These are phyloP conservation scores for Calliopum simillimum DNA, from an alignment of 2,888 invertebrate species.

Conservation along the genomic window DNA sequence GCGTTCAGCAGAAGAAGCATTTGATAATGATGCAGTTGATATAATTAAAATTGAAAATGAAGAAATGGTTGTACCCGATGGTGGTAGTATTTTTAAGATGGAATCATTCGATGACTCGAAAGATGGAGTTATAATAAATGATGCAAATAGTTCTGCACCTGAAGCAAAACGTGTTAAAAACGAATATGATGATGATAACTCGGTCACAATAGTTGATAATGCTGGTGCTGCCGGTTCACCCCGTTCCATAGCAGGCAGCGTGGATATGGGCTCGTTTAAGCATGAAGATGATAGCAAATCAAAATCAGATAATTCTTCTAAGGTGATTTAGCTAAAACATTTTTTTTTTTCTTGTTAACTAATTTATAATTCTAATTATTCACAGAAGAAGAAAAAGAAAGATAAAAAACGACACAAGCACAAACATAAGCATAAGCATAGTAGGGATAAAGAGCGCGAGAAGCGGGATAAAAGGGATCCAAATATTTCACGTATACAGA, in stretches of 20 bases:
- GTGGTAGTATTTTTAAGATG: constrained; percentile 48
- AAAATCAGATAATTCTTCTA: constrained; percentile 70
- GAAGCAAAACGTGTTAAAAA: constrained; percentile 61
- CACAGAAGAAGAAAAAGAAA: constrained; percentile 83
- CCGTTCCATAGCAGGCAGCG: constrained; percentile 67
- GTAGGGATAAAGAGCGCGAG: constrained; percentile 68
- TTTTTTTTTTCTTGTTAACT: constrained; percentile 26
- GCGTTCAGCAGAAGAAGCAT: constrained; percentile 61
- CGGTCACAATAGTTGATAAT: constrained; percentile 79
- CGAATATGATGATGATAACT: constrained; percentile 75
- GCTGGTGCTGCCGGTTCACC: constrained; percentile 46
- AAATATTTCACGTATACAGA: constrained; percentile 60
- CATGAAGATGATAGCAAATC: constrained; percentile 70
- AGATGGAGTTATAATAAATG: constrained; percentile 50
- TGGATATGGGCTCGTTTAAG: constrained; percentile 87
- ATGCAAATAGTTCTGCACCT: constrained; percentile 45
- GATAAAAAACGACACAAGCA: constrained; percentile 91
- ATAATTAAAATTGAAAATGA: constrained; percentile 65
- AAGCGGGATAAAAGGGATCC: constrained; percentile 67
- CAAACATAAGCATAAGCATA: constrained; percentile 84
- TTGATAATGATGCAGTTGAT: constrained; percentile 61
- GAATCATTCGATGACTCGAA: constrained; percentile 4
- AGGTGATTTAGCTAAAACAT: constrained; percentile 63
- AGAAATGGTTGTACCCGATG: constrained; percentile 50
- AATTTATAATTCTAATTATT: constrained; percentile 55